Evolutionary conservation across 2,113 vertebrate species (phyloP).

Genomic region (Hippocampus guttulatus): DNA sequence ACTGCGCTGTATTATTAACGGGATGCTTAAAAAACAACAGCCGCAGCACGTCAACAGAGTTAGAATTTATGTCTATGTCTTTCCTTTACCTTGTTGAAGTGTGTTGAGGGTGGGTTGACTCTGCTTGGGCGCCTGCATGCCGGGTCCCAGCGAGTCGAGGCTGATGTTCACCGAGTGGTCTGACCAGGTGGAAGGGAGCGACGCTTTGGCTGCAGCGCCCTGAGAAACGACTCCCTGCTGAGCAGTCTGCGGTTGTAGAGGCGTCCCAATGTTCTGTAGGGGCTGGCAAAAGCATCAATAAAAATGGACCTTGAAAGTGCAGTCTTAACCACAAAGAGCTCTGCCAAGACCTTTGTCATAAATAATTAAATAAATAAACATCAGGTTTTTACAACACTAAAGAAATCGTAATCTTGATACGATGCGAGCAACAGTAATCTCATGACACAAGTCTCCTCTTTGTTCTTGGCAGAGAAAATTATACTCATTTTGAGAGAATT

Average conservation of each 20-base stretch:
- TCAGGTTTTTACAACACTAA: not conserved
- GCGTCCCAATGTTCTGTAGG: constrained; percentile 75
- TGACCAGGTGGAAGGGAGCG: constrained; percentile 92
- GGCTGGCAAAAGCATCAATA: constrained; percentile 72
- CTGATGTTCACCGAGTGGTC: constrained; percentile 94
- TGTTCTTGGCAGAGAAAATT: not conserved
- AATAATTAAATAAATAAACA: not conserved
- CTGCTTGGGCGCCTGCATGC: constrained; percentile 87
- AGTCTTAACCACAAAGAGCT: not conserved
- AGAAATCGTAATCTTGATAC: not conserved
- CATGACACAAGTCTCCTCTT: not conserved
- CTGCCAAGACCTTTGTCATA: not conserved
- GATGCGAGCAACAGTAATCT: not conserved
- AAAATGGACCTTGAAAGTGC: constrained; percentile 10
- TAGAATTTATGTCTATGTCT: not conserved
- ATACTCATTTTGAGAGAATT: not conserved
- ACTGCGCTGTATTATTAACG: constrained; percentile 1
- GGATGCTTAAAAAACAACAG: not conserved
- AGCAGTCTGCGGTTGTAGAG: constrained; percentile 80
- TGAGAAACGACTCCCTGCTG: constrained; percentile 77
- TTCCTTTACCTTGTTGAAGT: constrained; percentile 87
- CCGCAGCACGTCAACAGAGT: not conserved
- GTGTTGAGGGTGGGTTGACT: constrained; percentile 90
- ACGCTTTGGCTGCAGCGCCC: constrained; percentile 77
- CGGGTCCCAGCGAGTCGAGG: constrained; percentile 92